Conservation (phyloP, 2,113 vertebrate species). For the Phrynosoma blainvillii region DNA sequence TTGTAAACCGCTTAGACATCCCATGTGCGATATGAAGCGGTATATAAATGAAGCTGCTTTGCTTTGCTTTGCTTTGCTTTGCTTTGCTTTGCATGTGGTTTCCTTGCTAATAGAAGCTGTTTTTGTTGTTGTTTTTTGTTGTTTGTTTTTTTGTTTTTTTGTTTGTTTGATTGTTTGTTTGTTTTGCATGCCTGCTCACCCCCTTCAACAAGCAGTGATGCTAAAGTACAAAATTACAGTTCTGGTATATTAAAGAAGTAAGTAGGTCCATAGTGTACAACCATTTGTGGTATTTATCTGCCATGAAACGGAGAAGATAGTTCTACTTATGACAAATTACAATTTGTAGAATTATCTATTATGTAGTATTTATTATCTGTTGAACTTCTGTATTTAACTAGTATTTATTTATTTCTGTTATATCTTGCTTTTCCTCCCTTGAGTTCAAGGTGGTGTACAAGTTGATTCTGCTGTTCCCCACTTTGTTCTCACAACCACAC, state of each 20-base stretch:
- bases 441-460: too few species aligned
- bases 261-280: background rate
- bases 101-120: background rate
- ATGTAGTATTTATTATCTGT: too few species aligned
- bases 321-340: slow-evolving; percentile 2
- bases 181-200: background rate
- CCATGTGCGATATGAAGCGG: too few species aligned
- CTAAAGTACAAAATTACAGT: background rate
- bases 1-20: too few species aligned
- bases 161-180: background rate
- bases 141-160: background rate
- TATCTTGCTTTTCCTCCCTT: too few species aligned
- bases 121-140: background rate
- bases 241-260: slow-evolving; percentile 25
- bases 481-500: too few species aligned
- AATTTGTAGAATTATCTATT: background rate
- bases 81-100: too few species aligned
- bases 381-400: too few species aligned
- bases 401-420: too few species aligned
- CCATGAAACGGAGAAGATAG: slow-evolving; percentile 26
- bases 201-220: background rate
- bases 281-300: slow-evolving; percentile 1
- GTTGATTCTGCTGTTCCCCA: too few species aligned
- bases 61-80: too few species aligned
- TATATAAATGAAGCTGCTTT: too few species aligned